A percentile compares a stretch with the other conserved stretches of the same genome.
These are phyloP conservation scores for Falcaria lacertinaria DNA, from an alignment of 2,888 invertebrate species.

Conservation along the genomic window DNA sequence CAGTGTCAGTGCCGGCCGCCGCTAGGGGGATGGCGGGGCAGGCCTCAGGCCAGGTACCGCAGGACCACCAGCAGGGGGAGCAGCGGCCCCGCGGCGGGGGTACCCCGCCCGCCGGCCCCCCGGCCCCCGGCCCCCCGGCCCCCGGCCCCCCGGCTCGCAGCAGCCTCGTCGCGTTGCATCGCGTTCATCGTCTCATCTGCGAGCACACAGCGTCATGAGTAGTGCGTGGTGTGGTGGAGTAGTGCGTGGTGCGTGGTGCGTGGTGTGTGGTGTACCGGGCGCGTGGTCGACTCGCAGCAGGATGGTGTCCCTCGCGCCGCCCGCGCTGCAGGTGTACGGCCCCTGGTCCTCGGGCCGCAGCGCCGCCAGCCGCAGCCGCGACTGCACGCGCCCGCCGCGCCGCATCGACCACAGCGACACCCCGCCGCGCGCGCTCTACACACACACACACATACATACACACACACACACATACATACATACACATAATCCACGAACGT, in stretches of 20 bases:
- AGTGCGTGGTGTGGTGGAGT: too few species aligned
- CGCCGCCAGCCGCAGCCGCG: constrained; percentile 76
- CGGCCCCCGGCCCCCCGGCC: constrained; percentile 4
- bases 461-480: not conserved
- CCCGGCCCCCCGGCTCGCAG: constrained; percentile 10
- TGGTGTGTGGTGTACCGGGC: not conserved
- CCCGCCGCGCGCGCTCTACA: constrained; percentile 60
- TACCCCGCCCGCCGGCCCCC: not conserved
- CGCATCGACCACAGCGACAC: constrained; percentile 65
- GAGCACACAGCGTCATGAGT: constrained; percentile 3
- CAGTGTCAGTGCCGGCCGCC: constrained; percentile 9
- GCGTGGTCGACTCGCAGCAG: constrained; percentile 11
- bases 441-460: not conserved
- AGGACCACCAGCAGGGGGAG: constrained; percentile 51
- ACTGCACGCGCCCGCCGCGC: constrained; percentile 77
- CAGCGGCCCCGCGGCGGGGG: constrained; percentile 5
- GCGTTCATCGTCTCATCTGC: constrained; percentile 77
- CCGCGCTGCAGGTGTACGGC: constrained; percentile 36
- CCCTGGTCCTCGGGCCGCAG: constrained; percentile 74
- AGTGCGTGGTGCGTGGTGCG: too few species aligned
- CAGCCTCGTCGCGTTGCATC: constrained; percentile 82
- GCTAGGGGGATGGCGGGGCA: constrained; percentile 7
- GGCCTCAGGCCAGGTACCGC: constrained; percentile 7
- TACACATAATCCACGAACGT: too few species aligned
- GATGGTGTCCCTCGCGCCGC: constrained; percentile 15